A percentile compares a stretch with the other conserved stretches of the same genome.
These are phyloP conservation scores for Papilio glaucus DNA, from an alignment of 1,140 invertebrate genomes.

Conservation along the genomic window DNA sequence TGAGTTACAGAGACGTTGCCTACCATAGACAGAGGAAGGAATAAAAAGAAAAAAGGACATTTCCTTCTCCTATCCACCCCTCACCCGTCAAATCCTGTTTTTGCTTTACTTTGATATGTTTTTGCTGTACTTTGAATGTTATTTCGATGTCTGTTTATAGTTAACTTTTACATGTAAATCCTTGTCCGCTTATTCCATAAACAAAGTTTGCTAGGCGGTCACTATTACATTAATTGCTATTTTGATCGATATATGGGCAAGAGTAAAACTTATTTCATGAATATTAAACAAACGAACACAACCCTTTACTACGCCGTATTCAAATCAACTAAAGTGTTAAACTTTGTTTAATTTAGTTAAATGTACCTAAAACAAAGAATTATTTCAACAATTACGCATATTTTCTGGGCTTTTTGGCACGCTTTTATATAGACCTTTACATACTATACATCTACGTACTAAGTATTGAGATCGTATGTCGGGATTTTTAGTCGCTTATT, in stretches of 20 bases:
- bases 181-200: background rate
- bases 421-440: background rate
- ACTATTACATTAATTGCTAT: constrained; percentile 16
- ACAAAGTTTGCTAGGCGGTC: background rate
- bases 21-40: no score
- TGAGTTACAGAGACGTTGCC: no score
- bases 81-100: no score
- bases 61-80: no score
- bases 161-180: background rate
- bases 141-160: no score
- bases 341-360: constrained; percentile 3
- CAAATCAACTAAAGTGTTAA: constrained; percentile 19
- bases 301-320: constrained; percentile 7
- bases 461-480: no score
- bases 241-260: constrained; percentile 7
- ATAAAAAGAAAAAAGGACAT: no score
- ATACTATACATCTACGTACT: no score
- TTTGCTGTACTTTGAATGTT: no score
- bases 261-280: constrained; percentile 21
- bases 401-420: background rate
- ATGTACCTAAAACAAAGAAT: background rate
- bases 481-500: no score
- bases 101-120: no score
- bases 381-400: background rate
- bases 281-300: constrained; percentile 10